Conservation (phyloP, 1,140 invertebrate species). For the Patella vulgata region DNA sequence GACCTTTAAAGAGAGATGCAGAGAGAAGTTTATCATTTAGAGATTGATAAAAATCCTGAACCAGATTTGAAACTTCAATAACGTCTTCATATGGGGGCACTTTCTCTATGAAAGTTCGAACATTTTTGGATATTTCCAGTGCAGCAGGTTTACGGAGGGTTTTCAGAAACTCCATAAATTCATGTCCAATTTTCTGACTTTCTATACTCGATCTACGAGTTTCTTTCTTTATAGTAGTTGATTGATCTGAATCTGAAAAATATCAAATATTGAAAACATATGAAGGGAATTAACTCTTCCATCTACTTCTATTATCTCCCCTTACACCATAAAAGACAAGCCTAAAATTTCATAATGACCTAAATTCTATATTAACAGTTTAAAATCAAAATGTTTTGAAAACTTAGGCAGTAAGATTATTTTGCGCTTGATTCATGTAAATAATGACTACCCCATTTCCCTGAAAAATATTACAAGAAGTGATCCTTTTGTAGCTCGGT, state of each 20-base stretch:
- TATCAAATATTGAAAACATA: too few relatives aligned
- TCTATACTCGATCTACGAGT: constrained; percentile 59
- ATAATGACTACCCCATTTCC: too few relatives aligned
- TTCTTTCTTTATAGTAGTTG: constrained; percentile 34
- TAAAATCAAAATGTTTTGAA: too few relatives aligned
- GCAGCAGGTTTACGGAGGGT: constrained; percentile 68
- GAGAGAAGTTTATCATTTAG: constrained; percentile 76
- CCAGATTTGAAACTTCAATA: constrained; percentile 88
- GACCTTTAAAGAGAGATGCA: constrained; percentile 77
- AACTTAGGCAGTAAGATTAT: too few relatives aligned
- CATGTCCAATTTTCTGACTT: constrained; percentile 61
- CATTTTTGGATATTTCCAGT: constrained; percentile 76
- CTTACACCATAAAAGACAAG: too few relatives aligned
- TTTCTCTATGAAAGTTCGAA: constrained; percentile 74
- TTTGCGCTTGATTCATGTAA: too few relatives aligned
- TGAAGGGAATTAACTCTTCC: too few relatives aligned
- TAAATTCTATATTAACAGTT: too few relatives aligned
- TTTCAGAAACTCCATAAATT: constrained; percentile 65
- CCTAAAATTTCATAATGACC: too few relatives aligned
- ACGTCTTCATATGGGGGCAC: constrained; percentile 77
- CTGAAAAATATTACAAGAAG: too few relatives aligned
- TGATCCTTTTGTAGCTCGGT: too few relatives aligned
- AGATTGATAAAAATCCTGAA: constrained; percentile 90
- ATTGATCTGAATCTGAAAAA: constrained; percentile 16
- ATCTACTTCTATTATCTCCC: too few relatives aligned